Conservation (phyloP, 2,888 invertebrate genomes). For the Eupithecia subumbrata region DNA sequence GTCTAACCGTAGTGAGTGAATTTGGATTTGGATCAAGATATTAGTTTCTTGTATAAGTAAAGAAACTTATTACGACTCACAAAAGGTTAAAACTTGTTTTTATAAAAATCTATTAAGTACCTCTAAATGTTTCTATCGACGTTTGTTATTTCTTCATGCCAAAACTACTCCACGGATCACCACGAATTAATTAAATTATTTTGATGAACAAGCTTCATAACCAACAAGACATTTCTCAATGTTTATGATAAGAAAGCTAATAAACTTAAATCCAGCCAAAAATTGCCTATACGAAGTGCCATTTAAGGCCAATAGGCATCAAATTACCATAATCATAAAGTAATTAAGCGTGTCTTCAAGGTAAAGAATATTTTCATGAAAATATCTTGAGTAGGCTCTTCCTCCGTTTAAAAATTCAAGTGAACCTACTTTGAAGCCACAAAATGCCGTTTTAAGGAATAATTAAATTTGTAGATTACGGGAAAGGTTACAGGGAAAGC, state of each 20-base stretch:
- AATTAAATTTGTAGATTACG: too few species aligned
- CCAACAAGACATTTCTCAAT: too few species aligned
- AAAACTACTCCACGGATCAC: too few species aligned
- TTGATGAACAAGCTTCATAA: neutral
- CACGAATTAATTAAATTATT: neutral
- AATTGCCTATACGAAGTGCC: too few species aligned
- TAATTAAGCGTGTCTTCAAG: constrained; percentile 44
- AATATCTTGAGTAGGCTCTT: constrained; percentile 31
- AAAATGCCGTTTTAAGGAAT: neutral
- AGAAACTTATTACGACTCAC: neutral
- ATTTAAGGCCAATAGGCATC: neutral
- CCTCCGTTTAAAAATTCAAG: constrained; percentile 10
- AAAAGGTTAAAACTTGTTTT: too few species aligned
- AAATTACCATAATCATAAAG: constrained; percentile 12
- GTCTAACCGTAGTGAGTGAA: constrained; percentile 3
- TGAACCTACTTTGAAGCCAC: neutral
- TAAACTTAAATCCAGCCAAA: constrained; percentile 11
- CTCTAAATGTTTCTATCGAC: too few species aligned
- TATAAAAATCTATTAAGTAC: too few species aligned
- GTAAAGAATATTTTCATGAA: constrained; percentile 27
- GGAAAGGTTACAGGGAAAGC: too few species aligned
- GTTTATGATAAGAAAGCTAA: neutral
- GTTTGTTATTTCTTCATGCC: too few species aligned
- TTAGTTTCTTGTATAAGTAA: neutral
- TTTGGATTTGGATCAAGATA: neutral